These are phyloP conservation scores for Cheilosia vernalis DNA, from an alignment of 2,888 invertebrate species.

Conservation along the genomic window DNA sequence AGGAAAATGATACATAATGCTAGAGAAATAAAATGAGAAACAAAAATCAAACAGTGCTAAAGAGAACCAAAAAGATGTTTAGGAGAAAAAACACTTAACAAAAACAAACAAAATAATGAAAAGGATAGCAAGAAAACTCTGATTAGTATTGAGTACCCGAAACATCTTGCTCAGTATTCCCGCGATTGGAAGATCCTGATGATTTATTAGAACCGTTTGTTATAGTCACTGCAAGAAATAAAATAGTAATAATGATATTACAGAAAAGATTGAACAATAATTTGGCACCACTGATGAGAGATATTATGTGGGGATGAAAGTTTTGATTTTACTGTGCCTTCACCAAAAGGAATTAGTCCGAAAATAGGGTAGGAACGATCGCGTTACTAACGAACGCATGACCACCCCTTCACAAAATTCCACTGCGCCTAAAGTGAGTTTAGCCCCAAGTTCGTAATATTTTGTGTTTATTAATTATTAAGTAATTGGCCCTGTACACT, in stretches of 20 bases:
- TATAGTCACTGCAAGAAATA: constrained; percentile 79
- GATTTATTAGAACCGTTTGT: constrained; percentile 83
- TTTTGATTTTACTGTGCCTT: background rate
- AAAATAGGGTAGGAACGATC: too few relatives aligned
- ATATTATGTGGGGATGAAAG: background rate
- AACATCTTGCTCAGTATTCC: constrained; percentile 83
- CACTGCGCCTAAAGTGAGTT: too few relatives aligned
- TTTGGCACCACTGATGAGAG: background rate
- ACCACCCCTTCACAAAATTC: too few relatives aligned
- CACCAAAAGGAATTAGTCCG: too few relatives aligned
- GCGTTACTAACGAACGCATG: too few relatives aligned
- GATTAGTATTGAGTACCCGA: constrained; percentile 79
- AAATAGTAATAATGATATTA: constrained; percentile 24
- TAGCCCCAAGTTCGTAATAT: too few relatives aligned
- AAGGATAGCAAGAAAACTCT: constrained; percentile 49
- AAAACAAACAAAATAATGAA: constrained; percentile 11
- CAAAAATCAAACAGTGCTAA: constrained; percentile 21
- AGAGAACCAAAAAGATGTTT: constrained; percentile 14
- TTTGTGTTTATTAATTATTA: too few relatives aligned
- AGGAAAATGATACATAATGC: background rate
- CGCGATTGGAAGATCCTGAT: constrained; percentile 83
- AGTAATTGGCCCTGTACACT: too few relatives aligned
- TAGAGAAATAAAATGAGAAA: constrained; percentile 3
- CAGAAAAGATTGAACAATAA: constrained; percentile 2
- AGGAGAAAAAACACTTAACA: too few relatives aligned